These are phyloP conservation scores for Okamejei kenojei DNA, from an alignment of 2,797 vertebrate genomes.

Conservation along the genomic window DNA sequence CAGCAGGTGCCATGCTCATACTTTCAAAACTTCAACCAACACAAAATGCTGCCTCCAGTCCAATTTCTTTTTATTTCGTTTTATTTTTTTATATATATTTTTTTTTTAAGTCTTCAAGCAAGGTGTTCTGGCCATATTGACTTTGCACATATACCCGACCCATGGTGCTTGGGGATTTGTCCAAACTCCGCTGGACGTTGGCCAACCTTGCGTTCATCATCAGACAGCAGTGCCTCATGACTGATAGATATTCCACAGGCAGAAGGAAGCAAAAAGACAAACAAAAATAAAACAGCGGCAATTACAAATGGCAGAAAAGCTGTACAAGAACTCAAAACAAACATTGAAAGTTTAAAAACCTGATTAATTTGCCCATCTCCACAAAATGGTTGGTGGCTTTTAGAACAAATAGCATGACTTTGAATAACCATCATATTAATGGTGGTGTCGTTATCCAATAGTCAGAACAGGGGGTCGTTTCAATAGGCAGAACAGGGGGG, in stretches of 20 bases:
- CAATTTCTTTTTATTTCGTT: conserved; percentile 23
- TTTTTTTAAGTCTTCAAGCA: neutral
- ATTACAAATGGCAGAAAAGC: neutral
- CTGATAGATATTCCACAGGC: neutral
- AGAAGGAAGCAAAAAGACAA: neutral
- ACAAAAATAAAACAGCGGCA: neutral
- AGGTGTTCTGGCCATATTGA: neutral
- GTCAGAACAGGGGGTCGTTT: neutral
- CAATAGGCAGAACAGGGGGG: neutral
- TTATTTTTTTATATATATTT: conserved; percentile 11
- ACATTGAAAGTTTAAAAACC: neutral
- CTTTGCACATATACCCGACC: neutral
- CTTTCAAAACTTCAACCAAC: conserved; percentile 23
- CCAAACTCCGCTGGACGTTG: neutral
- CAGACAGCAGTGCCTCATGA: conserved; percentile 4
- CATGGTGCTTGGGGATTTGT: neutral
- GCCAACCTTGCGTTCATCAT: conserved; percentile 16
- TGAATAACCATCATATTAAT: neutral
- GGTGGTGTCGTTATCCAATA: neutral
- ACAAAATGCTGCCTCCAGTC: conserved; percentile 10
- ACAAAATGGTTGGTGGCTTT: neutral
- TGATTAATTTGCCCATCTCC: too few species aligned
- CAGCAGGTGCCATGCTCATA: conserved; percentile 20
- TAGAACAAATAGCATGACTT: neutral
- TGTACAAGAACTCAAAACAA: neutral